A percentile compares a stretch with the other conserved stretches of the same genome.
Conservation (phyloP, 1,140 invertebrate genomes). For the Laupala kohalensis region DNA sequence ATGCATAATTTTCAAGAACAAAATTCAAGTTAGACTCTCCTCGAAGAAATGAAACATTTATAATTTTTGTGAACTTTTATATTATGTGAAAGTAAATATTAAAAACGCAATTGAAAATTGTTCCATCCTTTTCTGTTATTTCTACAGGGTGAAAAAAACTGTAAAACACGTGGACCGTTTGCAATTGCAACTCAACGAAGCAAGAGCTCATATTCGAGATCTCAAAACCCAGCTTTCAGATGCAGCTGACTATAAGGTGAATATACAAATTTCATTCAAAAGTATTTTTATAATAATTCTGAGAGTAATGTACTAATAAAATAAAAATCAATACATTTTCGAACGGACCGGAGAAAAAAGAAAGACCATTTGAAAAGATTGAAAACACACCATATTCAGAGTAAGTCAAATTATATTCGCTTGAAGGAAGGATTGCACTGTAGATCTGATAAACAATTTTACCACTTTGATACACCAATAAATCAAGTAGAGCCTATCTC, state of each 20-base stretch:
- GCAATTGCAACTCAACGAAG: constrained; percentile 54
- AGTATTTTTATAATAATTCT: background rate
- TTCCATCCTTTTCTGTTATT: background rate
- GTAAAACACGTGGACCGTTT: constrained; percentile 62
- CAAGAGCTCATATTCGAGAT: constrained; percentile 54
- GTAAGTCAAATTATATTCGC: too few relatives aligned
- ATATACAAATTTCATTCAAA: background rate
- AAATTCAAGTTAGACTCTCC: too few relatives aligned
- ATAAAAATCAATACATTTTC: background rate
- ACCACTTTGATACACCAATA: too few relatives aligned
- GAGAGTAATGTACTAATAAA: background rate
- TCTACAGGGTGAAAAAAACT: constrained; percentile 49
- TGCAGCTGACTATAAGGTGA: constrained; percentile 69
- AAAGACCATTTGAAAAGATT: too few relatives aligned
- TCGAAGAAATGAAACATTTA: too few relatives aligned
- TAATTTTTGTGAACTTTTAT: background rate
- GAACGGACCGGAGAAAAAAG: too few relatives aligned
- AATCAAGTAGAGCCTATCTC: too few relatives aligned
- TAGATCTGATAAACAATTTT: too few relatives aligned
- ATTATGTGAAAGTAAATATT: background rate
- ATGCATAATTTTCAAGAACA: too few relatives aligned
- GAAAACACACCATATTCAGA: too few relatives aligned
- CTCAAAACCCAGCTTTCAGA: constrained; percentile 64
- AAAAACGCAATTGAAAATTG: background rate
- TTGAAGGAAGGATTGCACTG: too few relatives aligned